phyloP scores from a whole-genome alignment of 2,797 vertebrate genomes.

The Tokudaia muenninki region DNA sequence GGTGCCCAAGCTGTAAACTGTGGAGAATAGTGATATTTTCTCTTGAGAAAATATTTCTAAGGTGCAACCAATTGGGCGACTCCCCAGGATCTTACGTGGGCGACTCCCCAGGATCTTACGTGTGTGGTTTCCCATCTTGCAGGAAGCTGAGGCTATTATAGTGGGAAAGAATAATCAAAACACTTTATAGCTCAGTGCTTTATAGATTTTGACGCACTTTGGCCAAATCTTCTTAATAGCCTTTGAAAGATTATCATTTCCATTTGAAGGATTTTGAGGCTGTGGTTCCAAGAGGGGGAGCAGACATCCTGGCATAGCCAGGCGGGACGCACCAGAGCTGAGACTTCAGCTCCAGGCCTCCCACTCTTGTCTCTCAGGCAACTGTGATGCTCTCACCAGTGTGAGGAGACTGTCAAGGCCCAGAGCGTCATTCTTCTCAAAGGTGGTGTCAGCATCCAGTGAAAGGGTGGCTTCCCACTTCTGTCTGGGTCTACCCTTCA shows the following conservation, averaged over 20 bases:
- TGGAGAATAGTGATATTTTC: not conserved
- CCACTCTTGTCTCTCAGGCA: not conserved
- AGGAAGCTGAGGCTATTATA: not conserved
- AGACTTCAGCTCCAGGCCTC: not conserved
- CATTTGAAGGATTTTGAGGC: slow-evolving; percentile 16
- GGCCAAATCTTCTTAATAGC: not conserved
- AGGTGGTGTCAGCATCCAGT: not conserved
- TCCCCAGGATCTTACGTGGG: not conserved
- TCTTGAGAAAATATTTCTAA: not conserved
- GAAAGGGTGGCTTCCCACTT: not conserved
- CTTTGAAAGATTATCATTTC: slow-evolving; percentile 9
- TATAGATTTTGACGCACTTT: slow-evolving; percentile 13
- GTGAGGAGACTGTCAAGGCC: not conserved
- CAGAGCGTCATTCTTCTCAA: not conserved
- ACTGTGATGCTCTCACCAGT: not conserved
- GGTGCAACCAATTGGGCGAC: not conserved
- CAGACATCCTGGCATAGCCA: not conserved
- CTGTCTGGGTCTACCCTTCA: not conserved
- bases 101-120: not conserved
- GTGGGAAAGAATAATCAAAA: not conserved
- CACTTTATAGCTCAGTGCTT: not conserved
- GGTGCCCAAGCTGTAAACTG: not conserved
- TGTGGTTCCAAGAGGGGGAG: slow-evolving; percentile 7
- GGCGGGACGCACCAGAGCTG: not conserved
- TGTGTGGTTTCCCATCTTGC: not conserved